Base-by-base conservation (phyloP, 2,113 vertebrate species). In the Chionis minor region DNA sequence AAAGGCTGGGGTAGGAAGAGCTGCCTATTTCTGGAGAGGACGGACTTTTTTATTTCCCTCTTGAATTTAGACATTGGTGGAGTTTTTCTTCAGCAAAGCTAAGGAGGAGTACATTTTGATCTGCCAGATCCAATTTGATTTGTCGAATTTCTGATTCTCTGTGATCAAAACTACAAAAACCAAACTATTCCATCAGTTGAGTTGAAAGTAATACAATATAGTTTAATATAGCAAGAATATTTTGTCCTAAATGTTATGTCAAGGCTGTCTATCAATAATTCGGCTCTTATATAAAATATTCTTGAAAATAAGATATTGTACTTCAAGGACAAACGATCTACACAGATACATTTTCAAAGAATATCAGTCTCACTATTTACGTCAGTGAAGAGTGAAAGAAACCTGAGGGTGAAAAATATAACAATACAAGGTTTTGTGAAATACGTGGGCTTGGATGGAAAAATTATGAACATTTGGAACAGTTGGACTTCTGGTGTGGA, bases 211-310 rank as follows among this genome's bases (percentile, higher is more conserved):
- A 87, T 69, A 79, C 16, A 86, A 42, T 83, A 33, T 32, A 59
- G n/a, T 88, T 88, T 81, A 70, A 59, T 22, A 81, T 12, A 84
- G 65, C 47, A 74, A 63, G 13, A 85, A 18, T 84, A 52, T 83
- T 81, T 81, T 93, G 56, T 63, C 52, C 66, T 89, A 89, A 92
- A 92, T 65, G 55, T 77, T 94, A 75, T 35, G 56, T 88, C 66
- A 82, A 81, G 47, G 63, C 78, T 93, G 40, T 52, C 62, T 86
- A 71, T 88, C 77, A 92, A 84, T 92, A 96, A 96, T 93, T 92
- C 75, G 93, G 26, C 18, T 94, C 30, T 63, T 54, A 78, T 45
- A 77, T 66, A 78, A 92, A 92, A 88, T 71, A 78, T 86, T 92
- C 59, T 86, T 70, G 42, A 47, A 92, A 88, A 44, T 86, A 86